Conservation (phyloP, 2,888 invertebrate species). For the Pristionchus fissidentatus region DNA sequence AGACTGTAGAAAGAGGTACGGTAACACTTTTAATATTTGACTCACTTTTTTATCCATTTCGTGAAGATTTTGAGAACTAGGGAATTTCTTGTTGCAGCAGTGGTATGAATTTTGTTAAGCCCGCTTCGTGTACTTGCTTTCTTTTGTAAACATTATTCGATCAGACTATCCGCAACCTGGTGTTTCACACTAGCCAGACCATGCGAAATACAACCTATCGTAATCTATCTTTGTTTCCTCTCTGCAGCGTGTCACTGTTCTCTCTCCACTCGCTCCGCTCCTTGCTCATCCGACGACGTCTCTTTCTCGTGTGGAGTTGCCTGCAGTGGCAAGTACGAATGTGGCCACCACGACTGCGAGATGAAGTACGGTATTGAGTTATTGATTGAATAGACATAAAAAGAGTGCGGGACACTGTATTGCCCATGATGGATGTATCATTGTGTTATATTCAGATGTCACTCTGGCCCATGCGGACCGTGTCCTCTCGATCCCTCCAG, state of each 20-base stretch:
- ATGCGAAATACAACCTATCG: not conserved
- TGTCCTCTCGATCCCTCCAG: conserved; percentile 82
- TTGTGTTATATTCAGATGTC: conserved; percentile 4
- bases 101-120: too few species aligned
- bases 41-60: not conserved
- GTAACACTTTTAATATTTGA: not conserved
- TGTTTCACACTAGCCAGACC: not conserved
- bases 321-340: conserved; percentile 73
- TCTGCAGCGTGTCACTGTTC: conserved; percentile 83
- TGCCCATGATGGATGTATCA: too few species aligned
- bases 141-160: too few species aligned
- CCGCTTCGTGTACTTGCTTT: too few species aligned
- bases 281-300: conserved; percentile 32
- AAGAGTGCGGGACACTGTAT: too few species aligned
- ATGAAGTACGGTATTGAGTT: conserved; percentile 69
- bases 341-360: conserved; percentile 82
- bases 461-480: conserved; percentile 79
- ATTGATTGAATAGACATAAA: not conserved
- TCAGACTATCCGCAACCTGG: not conserved
- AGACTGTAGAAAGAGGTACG: conserved; percentile 82
- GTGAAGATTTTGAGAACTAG: not conserved
- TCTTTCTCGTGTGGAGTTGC: conserved; percentile 77
- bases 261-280: conserved; percentile 74
- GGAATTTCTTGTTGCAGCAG: not conserved
- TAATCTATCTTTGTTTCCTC: not conserved